Evolutionary conservation across 2,113 vertebrate genomes (phyloP).

Genomic region (Emydocephalus ijimae): DNA sequence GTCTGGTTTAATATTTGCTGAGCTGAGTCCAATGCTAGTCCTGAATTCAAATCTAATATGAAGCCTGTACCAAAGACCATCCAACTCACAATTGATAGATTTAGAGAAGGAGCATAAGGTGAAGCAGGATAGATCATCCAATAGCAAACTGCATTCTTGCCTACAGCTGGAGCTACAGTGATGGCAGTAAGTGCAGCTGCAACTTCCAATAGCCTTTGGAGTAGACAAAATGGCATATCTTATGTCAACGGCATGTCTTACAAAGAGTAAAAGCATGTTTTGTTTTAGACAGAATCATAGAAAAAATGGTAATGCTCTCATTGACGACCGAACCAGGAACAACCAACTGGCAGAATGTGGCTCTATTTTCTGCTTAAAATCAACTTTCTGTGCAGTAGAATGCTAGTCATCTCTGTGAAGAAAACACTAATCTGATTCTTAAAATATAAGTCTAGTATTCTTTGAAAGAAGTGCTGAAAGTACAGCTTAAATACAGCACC

Average conservation of each 20-base stretch:
- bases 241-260: background rate
- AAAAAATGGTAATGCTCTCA: background rate
- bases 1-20: background rate
- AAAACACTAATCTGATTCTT: background rate
- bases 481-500: background rate
- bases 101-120: background rate
- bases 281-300: background rate
- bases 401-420: background rate
- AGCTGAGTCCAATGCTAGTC: background rate
- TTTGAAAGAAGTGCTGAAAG: background rate
- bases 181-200: background rate
- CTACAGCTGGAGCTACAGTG: background rate
- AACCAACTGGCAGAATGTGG: background rate
- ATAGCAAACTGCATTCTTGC: background rate
- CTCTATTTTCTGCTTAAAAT: background rate
- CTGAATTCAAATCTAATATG: background rate
- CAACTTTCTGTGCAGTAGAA: background rate
- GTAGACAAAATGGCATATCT: background rate
- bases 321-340: background rate
- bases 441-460: background rate
- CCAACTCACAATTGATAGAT: background rate
- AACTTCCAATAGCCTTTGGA: too few relatives aligned
- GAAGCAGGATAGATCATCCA: background rate
- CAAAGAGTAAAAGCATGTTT: background rate
- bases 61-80: background rate